phyloP scores from a whole-genome alignment of 2,888 invertebrate genomes.

The Megaustenia siamemsis region DNA sequence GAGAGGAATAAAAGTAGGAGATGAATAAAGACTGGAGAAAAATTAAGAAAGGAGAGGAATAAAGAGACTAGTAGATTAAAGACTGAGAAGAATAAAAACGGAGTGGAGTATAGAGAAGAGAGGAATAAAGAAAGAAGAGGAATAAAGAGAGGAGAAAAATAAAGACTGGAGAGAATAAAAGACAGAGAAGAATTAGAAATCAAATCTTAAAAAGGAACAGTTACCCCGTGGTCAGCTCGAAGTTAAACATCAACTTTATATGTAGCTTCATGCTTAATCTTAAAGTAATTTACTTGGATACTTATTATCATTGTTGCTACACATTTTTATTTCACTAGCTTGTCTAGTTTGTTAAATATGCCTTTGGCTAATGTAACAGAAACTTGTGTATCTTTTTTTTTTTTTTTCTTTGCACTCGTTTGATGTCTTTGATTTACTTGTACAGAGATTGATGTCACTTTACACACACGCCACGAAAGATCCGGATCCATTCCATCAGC shows the following conservation, averaged over 20 bases:
- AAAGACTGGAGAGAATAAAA: neutral
- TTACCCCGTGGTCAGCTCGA: neutral
- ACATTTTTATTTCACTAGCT: neutral
- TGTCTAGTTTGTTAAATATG: too few relatives aligned
- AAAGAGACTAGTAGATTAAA: neutral
- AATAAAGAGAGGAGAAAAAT: too few relatives aligned
- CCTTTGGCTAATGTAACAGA: too few relatives aligned
- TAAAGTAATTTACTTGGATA: neutral
- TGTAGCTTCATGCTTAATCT: neutral
- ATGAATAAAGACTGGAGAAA: neutral
- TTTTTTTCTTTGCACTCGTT: too few relatives aligned
- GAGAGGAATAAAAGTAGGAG: neutral
- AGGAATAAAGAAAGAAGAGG: too few relatives aligned
- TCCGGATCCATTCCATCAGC: conserved; percentile 76
- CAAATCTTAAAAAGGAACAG: neutral
- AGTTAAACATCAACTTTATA: neutral
- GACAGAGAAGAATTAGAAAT: neutral
- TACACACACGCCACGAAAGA: conserved; percentile 74
- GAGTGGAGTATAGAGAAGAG: neutral
- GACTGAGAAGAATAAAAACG: neutral
- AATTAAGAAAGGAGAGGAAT: neutral
- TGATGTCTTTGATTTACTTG: conserved; percentile 18
- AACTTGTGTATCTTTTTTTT: too few relatives aligned
- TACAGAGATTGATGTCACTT: conserved; percentile 62
- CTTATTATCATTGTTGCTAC: neutral